A percentile compares a stretch with the other conserved stretches of the same genome.
Conservation (phyloP, 2,888 invertebrate species). For the Lepidochitona cinerea region DNA sequence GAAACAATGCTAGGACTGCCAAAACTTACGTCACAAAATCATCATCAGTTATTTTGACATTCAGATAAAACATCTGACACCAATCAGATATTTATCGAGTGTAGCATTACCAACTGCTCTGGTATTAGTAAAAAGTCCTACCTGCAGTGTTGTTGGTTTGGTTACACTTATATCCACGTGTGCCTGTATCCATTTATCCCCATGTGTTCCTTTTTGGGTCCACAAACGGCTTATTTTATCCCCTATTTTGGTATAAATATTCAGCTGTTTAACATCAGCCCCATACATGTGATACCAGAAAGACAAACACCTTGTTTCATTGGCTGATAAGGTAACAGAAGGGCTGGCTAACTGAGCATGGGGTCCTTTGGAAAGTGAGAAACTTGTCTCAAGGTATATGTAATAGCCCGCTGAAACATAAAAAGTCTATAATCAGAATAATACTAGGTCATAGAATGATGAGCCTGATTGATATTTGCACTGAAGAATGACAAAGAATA, state of each 20-base stretch:
- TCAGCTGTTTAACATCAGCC: constrained; percentile 47
- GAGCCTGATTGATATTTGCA: too few relatives aligned
- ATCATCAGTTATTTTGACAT: too few relatives aligned
- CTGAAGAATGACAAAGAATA: too few relatives aligned
- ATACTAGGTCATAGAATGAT: too few relatives aligned
- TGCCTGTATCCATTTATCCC: constrained; percentile 44
- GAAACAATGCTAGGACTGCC: too few relatives aligned
- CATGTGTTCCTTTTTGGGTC: constrained; percentile 51
- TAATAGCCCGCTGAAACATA: constrained; percentile 19
- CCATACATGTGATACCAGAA: constrained; percentile 68
- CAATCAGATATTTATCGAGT: too few relatives aligned
- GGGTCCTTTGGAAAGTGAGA: neutral
- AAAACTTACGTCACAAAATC: too few relatives aligned
- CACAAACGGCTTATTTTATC: constrained; percentile 35
- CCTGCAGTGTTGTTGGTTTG: neutral
- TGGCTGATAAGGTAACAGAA: constrained; percentile 35
- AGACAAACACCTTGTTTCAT: constrained; percentile 49
- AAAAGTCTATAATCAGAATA: neutral
- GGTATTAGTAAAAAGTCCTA: too few relatives aligned
- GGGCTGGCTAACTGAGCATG: constrained; percentile 32
- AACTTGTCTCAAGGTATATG: neutral
- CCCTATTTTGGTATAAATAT: constrained; percentile 35
- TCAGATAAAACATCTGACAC: too few relatives aligned
- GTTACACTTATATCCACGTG: neutral
- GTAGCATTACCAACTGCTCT: too few relatives aligned